phyloP scores from a whole-genome alignment of 2,888 invertebrate genomes.

The Athalia rosae region DNA sequence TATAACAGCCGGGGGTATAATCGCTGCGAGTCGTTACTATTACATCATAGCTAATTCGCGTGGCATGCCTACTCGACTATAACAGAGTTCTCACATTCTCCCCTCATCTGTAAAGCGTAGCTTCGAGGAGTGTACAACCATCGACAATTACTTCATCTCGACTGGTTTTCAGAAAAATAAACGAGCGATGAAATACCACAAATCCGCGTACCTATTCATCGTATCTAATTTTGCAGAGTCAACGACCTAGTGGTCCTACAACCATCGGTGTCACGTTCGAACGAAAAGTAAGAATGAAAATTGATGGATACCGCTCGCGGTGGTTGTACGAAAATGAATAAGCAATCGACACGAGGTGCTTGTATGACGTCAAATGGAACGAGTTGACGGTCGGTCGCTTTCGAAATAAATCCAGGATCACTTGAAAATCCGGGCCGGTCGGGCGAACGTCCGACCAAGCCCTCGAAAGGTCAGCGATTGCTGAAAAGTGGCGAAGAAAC shows the following conservation, averaged over 20 bases:
- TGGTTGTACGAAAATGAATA: no score
- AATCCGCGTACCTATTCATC: not conserved
- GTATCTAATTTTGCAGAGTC: not conserved
- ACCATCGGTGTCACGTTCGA: no score
- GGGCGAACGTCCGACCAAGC: not conserved
- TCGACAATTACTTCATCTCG: no score
- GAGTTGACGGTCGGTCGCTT: no score
- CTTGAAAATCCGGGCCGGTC: slow-evolving; percentile 6
- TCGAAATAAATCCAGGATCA: not conserved
- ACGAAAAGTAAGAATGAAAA: no score
- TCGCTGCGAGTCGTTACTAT: not conserved
- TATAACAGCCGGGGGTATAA: not conserved
- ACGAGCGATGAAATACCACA: no score
- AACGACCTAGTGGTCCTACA: no score
- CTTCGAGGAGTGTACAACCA: no score
- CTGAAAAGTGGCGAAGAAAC: slow-evolving; percentile 29
- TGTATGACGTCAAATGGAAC: no score
- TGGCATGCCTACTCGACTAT: not conserved
- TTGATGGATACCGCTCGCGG: no score
- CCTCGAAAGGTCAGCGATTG: slow-evolving; percentile 40
- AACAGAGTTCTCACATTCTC: not conserved
- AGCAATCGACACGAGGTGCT: no score
- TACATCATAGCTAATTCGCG: not conserved
- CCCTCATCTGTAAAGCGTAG: not conserved
- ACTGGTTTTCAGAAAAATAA: no score